Base-by-base conservation (phyloP, 2,888 invertebrate species). In the Lycia hirtaria region DNA sequence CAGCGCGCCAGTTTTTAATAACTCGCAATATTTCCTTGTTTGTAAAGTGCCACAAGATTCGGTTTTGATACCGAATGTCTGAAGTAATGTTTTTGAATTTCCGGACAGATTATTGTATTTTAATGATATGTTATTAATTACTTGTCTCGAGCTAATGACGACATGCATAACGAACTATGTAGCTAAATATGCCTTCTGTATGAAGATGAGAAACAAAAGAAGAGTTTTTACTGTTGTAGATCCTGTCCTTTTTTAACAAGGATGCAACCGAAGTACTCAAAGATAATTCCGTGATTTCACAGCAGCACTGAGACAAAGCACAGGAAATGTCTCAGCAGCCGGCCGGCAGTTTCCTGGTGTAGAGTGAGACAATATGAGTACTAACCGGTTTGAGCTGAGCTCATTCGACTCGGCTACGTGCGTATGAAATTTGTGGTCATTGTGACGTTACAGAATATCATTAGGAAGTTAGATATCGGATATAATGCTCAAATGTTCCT, bases 1-100 rank as follows among this genome's bases (percentile, higher is more conserved):
- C 89, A 89, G 83, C 85, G 87, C 83, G 86, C 87, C 78, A 84
- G 87, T 89, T 89, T 88, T 88, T 88, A 88, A 86, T 88, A 88
- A 86, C 85, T 87, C 79, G 77, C 80, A 81, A 85, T 87, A 87
- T 87, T 89, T 89, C 88, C 88, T 88, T 85, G 82, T 88, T 87
- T 85, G 83, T 77, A 77, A 71, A 77, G 75, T 73, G 74, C 72
- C 72, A 75, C 66, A 75, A 69, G 72, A 72, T 72, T 70, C 65
- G 68, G 72, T 73, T 72, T 73, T 70, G 19, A 67, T 69, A 64
- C 61, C 65, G 52, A 59, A 60, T 63, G 55, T 62, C 62, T 68
- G 61, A 50, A 50, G 37, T 65, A 65, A 64, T 70, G 68, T 65
- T 67, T 68, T 40, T 28, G 50, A 47, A 53, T 58, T 62, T 60